Evolutionary conservation across 64 coral and sea anemone species (phyloP).

Genomic region (Orbicella faveolata): DNA sequence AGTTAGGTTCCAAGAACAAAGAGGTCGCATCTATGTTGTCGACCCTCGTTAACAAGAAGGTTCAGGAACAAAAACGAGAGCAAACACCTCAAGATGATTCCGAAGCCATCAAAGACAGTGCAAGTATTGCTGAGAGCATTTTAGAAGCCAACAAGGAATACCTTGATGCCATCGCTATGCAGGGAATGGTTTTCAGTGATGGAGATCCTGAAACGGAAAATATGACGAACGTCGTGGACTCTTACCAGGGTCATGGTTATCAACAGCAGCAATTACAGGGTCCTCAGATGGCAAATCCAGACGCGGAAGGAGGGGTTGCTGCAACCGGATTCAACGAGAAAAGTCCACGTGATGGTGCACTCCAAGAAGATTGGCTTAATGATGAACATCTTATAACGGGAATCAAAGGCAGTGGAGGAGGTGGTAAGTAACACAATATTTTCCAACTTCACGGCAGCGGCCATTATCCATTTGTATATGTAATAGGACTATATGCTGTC

Average conservation of each 20-base stretch:
- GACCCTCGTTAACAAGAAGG: background rate
- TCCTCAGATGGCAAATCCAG: background rate
- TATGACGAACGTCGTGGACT: background rate
- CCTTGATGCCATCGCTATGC: slow-evolving; percentile 30
- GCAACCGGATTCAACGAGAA: background rate
- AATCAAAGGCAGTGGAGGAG: background rate
- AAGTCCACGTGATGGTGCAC: background rate
- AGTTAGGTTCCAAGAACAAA: background rate
- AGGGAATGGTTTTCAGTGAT: slow-evolving; percentile 36
- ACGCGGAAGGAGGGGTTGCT: background rate
- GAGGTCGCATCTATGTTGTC: background rate
- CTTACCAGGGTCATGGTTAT: background rate
- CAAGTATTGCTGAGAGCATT: slow-evolving; percentile 12
- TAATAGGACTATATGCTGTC: too few species aligned
- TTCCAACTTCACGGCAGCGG: too few species aligned
- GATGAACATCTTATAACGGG: background rate
- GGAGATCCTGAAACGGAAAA: slow-evolving; percentile 35
- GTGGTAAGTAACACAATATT: background rate
- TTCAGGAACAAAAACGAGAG: background rate
- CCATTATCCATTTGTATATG: too few species aligned
- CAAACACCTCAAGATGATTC: background rate
- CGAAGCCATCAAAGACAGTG: slow-evolving; percentile 1
- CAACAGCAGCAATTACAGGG: background rate
- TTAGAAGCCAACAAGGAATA: slow-evolving; percentile 47
- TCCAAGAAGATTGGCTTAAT: background rate